These are phyloP conservation scores for Protobothrops mucrosquamatus DNA, from an alignment of 2,113 vertebrate species.

Conservation along the genomic window DNA sequence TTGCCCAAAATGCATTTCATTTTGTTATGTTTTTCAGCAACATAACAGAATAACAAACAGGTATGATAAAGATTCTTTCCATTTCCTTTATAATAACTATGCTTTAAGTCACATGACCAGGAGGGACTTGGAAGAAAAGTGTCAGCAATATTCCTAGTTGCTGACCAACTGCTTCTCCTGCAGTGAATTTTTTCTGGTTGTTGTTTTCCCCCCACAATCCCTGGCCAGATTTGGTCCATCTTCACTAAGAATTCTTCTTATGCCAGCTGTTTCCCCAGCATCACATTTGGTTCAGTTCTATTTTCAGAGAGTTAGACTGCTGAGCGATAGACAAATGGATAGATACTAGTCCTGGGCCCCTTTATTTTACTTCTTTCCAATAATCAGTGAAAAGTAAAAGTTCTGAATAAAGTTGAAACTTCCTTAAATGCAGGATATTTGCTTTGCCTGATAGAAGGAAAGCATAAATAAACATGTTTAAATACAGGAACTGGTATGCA, in stretches of 20 bases:
- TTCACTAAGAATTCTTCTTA: background rate
- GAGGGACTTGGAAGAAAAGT: background rate
- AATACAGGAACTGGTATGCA: background rate
- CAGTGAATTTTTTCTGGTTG: background rate
- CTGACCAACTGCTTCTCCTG: background rate
- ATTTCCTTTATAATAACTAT: background rate
- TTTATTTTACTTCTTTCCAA: background rate
- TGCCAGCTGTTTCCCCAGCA: background rate
- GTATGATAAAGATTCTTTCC: background rate
- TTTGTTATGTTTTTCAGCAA: constrained; percentile 7
- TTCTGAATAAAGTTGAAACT: constrained; percentile 19
- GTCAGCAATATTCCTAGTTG: background rate
- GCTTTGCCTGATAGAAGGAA: background rate
- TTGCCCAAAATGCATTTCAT: background rate
- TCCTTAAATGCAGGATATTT: background rate
- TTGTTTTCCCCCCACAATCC: background rate
- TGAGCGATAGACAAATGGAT: background rate
- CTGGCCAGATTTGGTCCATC: background rate
- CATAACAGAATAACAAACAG: constrained; percentile 31
- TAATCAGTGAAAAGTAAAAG: background rate
- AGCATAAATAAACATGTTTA: background rate
- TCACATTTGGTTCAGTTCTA: background rate
- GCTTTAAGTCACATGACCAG: background rate
- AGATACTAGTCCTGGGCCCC: background rate
- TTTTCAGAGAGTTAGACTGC: background rate